Percentiles rank a stretch among this genome's conserved stretches.
Evolutionary conservation across 92 coral and sea anemone genomes (phyloP).

Genomic region (Parazoanthus darwini): DNA sequence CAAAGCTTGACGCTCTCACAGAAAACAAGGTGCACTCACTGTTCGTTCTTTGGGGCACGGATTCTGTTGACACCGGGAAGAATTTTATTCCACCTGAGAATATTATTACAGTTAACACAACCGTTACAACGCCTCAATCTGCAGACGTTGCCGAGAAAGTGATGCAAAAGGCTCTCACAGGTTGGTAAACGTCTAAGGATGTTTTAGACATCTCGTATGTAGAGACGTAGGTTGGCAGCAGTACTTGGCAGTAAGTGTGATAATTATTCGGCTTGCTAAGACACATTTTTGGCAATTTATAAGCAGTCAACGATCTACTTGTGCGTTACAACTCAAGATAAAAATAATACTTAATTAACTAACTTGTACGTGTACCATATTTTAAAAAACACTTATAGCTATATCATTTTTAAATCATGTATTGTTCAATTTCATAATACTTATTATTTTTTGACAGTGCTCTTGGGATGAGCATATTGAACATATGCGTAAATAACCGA

Average conservation of each 20-base stretch:
- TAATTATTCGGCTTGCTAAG: neutral
- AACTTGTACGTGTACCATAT: too few species aligned
- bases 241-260: too few species aligned
- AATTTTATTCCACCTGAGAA: conserved; percentile 13
- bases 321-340: too few species aligned
- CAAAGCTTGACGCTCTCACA: conserved; percentile 55
- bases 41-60: conserved; percentile 78
- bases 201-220: neutral
- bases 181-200: neutral
- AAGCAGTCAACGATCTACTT: too few species aligned
- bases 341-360: too few species aligned
- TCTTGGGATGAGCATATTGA: too few species aligned
- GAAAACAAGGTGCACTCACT: conserved; percentile 68
- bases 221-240: neutral
- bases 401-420: too few species aligned
- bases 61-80: neutral
- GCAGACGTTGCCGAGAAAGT: neutral
- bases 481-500: too few species aligned
- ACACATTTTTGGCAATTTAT: neutral
- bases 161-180: conserved; percentile 21
- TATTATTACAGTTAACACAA: conserved; percentile 2
- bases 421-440: too few species aligned
- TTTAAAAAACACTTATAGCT: too few species aligned
- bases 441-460: too few species aligned
- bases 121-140: neutral